Base-by-base conservation (phyloP, 2,797 vertebrate species). In the Morus bassanus region DNA sequence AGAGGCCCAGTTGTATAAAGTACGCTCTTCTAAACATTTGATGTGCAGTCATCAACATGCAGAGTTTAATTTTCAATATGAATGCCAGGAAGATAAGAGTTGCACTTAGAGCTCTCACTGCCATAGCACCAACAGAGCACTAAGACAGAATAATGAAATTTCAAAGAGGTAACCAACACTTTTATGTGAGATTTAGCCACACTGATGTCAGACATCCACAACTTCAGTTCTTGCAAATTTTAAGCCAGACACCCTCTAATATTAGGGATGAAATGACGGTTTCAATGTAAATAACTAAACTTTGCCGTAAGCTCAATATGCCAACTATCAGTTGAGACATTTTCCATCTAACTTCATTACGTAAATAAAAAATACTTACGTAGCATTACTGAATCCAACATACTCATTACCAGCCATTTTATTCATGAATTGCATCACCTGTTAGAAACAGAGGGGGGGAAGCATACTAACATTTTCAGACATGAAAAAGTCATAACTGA, bases 341-440 rank as follows among this genome's bases (percentile, higher is more conserved):
- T 69, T 84, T 19, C 54, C 39, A 50, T 13, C 39, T 41, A 33
- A 33, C 13, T n/a, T 60, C 22, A 54, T 0, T 2, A 80, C 61
- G 24, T 28, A n/a, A 67, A 56, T 56, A 48, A 85, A 76, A 68
- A 27, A 83, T 41, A 98, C 99, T 99, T 97, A 99, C 99, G 99
- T 99, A 85, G 99, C 99, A 91, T 99, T 99, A 98, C 99, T 99
- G 98, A 99, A 99, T 93, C 99, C 99, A 72, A 99, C 99, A 85
- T 99, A 99, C 93, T 99, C 99, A 88, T 99, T 99, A 96, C 99
- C 99, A 80, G 99, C 99, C 98, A 99, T 98, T 97, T 99, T 99
- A 98, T 99, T 99, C 98, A 99, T 99, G 97, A 99, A 99, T 95
- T 99, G 99, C 99, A 99, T 99, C 94, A 99, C 99, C 99, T 99